Base-by-base conservation (phyloP, 1,140 invertebrate genomes). In the Atopsyche davidsoni region DNA sequence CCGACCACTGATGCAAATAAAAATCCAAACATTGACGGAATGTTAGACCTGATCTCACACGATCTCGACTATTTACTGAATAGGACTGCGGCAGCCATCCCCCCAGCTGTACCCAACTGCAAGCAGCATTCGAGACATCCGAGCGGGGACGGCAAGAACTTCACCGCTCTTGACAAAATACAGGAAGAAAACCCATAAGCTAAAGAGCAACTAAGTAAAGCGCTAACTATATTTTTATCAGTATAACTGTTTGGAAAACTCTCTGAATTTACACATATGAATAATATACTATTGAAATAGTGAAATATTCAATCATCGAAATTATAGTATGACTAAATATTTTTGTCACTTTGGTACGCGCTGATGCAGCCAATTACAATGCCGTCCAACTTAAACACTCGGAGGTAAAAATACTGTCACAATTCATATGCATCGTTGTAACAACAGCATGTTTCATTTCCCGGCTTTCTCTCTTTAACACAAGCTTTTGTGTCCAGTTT, bases 31-130 rank as follows among this genome's bases (percentile, higher is more conserved):
- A 68, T 72, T 11, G 70, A 75, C 41, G 79, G 79, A 41, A 81
- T 85, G 72, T 65, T 86, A 2, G 79, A 85, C 64, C 76, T 83
- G 55, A 87, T 87, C 59, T 82, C 81, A 1, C 79, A 83, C 59
- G 83, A 87, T 65, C 69, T 86, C 32, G 83, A 86, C 64, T 87
- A 86, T 68, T 64, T 87, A 47, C 65, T 87, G 39, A 86, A 86
- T 64, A 75, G 81, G 42, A 80, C 70, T 38, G 61, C 65, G 31
- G 60, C 62, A 11, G 39, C 40, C 40, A 62, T 51, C 34, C 54
- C 58, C 55, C 59, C 61, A 39, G 46, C 57, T n/a, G 28, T 57
- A 38, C 54, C 62, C 42, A 68, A 64, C 53, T 64, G 67, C 39
- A 62, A 69, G 46, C 67, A 64, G 2, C 68, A 69, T 13, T 67